A percentile compares a stretch with the other conserved stretches of the same genome.
Conservation (phyloP, 1,140 invertebrate species). For the Drosophila jambulina region DNA sequence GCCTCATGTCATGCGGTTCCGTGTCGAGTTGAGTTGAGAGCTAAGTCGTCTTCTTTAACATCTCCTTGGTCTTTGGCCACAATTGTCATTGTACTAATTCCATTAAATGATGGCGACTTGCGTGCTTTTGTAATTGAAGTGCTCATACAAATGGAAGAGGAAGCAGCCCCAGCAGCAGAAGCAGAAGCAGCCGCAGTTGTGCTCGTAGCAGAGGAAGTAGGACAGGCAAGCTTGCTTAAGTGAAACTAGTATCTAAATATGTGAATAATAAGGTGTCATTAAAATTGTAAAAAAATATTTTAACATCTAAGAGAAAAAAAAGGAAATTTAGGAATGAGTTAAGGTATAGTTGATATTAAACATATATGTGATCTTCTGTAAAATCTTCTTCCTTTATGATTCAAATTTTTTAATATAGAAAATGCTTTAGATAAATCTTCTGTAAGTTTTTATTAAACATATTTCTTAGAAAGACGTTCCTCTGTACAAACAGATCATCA, state of each 20-base stretch:
- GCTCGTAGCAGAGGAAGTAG: constrained; percentile 8
- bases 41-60: constrained; percentile 56
- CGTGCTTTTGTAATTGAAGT: constrained; percentile 80
- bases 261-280: background rate
- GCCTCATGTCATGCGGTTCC: constrained; percentile 29
- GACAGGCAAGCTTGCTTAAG: constrained; percentile 10
- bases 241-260: too few relatives aligned
- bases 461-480: background rate
- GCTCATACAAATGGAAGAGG: constrained; percentile 48
- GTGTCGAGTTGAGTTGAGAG: constrained; percentile 27
- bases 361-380: background rate
- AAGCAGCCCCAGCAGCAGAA: constrained; percentile 28
- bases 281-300: background rate
- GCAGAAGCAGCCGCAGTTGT: constrained; percentile 5
- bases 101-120: constrained; percentile 77
- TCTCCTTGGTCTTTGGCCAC: constrained; percentile 73
- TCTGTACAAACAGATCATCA: constrained; percentile 13
- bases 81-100: constrained; percentile 83
- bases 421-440: background rate
- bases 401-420: background rate
- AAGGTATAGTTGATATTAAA: background rate
- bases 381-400: background rate
- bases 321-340: accelerated
- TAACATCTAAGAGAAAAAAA: accelerated
- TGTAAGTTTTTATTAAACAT: background rate